A percentile compares a stretch with the other conserved stretches of the same genome.
phyloP scores from a whole-genome alignment of 2,888 invertebrate species.

The Phaonia tiefii region DNA sequence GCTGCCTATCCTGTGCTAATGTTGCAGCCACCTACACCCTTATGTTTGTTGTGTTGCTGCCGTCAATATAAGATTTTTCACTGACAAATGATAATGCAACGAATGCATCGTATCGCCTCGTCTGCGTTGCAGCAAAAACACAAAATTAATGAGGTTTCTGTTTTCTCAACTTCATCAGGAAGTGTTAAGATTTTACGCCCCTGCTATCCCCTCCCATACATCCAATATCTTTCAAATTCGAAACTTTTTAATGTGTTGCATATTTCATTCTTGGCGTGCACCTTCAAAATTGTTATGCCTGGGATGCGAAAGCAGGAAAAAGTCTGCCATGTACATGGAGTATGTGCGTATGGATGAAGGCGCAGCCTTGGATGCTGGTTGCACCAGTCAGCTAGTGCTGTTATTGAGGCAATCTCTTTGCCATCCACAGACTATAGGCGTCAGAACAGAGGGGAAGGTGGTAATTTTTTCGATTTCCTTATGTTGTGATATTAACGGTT shows the following conservation, averaged over 20 bases:
- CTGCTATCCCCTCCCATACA: conserved; percentile 13
- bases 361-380: not conserved
- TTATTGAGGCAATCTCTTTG: too few species aligned
- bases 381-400: too few species aligned
- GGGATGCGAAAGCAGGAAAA: too few species aligned
- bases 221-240: too few species aligned
- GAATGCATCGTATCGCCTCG: conserved; percentile 37
- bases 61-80: conserved; percentile 60
- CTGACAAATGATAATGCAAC: conserved; percentile 62
- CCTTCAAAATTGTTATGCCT: not conserved
- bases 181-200: conserved; percentile 40
- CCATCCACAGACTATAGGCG: too few species aligned
- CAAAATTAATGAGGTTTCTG: conserved; percentile 63
- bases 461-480: conserved; percentile 19
- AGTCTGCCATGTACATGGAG: too few species aligned
- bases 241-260: conserved; percentile 62
- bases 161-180: conserved; percentile 46
- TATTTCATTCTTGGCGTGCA: conserved; percentile 24
- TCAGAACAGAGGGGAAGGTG: too few species aligned
- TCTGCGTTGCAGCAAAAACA: conserved; percentile 40
- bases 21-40: conserved; percentile 57
- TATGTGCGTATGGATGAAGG: too few species aligned
- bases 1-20: too few species aligned
- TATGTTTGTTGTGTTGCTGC: conserved; percentile 47
- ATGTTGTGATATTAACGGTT: too few species aligned